Percentiles rank a stretch among this genome's conserved stretches.
Evolutionary conservation across 2,888 invertebrate species (phyloP).

Genomic region (Morpho helenor): DNA sequence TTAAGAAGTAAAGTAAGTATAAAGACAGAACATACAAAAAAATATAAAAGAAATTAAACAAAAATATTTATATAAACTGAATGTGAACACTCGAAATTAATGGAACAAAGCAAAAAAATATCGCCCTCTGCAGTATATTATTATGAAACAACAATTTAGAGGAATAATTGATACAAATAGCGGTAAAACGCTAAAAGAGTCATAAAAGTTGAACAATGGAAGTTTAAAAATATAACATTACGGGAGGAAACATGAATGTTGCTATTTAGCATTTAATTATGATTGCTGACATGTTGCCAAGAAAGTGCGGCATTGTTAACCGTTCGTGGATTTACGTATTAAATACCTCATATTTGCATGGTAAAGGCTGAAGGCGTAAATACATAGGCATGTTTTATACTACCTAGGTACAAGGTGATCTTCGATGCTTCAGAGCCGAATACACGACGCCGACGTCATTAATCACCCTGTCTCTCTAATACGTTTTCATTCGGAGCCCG

Average conservation of each 20-base stretch:
- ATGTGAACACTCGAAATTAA: no score
- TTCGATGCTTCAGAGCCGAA: constrained; percentile 37
- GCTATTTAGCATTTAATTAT: constrained; percentile 40
- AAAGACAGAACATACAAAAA: no score
- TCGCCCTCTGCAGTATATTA: no score
- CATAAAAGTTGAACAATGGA: constrained; percentile 7
- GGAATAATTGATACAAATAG: constrained; percentile 12
- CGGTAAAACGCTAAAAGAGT: constrained; percentile 1
- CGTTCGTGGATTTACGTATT: constrained; percentile 49
- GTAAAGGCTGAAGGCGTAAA: constrained; percentile 44
- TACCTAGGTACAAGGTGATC: constrained; percentile 15
- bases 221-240: constrained; percentile 13
- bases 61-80: no score
- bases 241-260: constrained; percentile 12
- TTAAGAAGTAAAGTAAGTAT: no score
- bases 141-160: constrained; percentile 20
- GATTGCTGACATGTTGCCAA: constrained; percentile 62
- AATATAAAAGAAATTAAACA: no score
- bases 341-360: constrained; percentile 69
- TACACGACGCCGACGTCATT: constrained; percentile 59
- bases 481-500: constrained; percentile 70
- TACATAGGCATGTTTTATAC: constrained; percentile 32
- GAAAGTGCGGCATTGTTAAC: constrained; percentile 41
- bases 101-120: no score
- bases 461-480: constrained; percentile 75